These are phyloP conservation scores for Atta cephalotes DNA, from an alignment of 1,140 invertebrate genomes.

Conservation along the genomic window DNA sequence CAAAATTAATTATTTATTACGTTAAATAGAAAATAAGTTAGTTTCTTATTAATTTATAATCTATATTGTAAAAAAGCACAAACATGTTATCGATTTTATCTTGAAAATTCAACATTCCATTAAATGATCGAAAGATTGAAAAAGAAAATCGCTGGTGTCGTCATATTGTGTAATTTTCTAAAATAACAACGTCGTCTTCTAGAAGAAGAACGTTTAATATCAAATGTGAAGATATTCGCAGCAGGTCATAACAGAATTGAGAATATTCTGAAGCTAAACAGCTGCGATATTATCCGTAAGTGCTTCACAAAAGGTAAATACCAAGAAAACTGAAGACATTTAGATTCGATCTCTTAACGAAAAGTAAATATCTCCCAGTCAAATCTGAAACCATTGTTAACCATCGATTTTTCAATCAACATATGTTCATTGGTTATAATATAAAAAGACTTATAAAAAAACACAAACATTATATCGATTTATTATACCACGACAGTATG, in stretches of 20 bases:
- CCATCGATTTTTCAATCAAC: slow-evolving; percentile 1
- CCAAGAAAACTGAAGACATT: neutral
- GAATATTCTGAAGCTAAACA: slow-evolving; percentile 23
- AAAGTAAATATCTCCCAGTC: neutral
- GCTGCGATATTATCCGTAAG: slow-evolving; percentile 6
- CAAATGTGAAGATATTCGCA: slow-evolving; percentile 16
- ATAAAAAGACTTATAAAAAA: neutral
- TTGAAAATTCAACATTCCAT: slow-evolving; percentile 38
- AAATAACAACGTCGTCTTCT: slow-evolving; percentile 32
- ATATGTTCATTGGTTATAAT: neutral
- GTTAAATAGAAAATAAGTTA: neutral
- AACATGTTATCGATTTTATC: neutral
- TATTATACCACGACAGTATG: too few species aligned
- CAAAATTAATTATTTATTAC: slow-evolving; percentile 16
- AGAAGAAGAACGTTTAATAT: slow-evolving; percentile 19
- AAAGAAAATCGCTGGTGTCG: neutral
- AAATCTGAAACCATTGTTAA: neutral
- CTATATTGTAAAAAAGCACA: too few species aligned
- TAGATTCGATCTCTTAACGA: neutral
- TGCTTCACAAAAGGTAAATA: slow-evolving; percentile 23
- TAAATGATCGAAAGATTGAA: neutral
- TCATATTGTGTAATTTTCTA: slow-evolving; percentile 36
- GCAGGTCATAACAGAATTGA: neutral
- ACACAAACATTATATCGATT: neutral
- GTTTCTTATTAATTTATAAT: neutral